Evolutionary conservation across 1,140 invertebrate species (phyloP), one percentile per base, ranked within the genome.

Genomic region (Macrosteles quadrilineatus): DNA sequence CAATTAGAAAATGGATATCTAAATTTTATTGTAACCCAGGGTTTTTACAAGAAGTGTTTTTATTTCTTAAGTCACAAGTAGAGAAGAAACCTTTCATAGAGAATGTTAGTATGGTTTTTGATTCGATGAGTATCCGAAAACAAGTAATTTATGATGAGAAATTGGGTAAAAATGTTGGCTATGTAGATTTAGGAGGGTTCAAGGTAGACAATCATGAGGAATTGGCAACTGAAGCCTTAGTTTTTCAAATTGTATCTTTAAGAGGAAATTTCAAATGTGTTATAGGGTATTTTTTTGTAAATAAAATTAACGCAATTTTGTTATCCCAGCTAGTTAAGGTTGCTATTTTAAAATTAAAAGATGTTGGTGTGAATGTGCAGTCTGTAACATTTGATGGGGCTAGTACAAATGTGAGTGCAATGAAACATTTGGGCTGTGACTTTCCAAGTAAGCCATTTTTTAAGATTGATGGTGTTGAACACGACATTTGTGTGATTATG

Each of bases 241-340:
- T 50, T 21, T 50, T 17, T 21, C 47, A 50, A 50, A 50, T 50
- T 9, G n/a, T 21, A 19, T 50, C 14, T 4, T 19, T 50, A 19
- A 17, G 3, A 4, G 14, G 14, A 6, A 6, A 19, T 50, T 50
- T 50, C n/a, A 50, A 50, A 50, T 50, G 47, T 50, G 47, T 50
- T 19, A n/a, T 50, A 50, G 14, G 21, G n/a, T 50, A 50, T 50
- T 50, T 50, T 4, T 36, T 50, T 50, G n/a, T 50, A 50, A 50
- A 50, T 50, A 50, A 19, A n/a, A 50, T 50, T 21, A n/a, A 21
- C 2, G 14, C 47, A 9, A n/a, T 50, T 17, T 11, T 19, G 2
- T n/a, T 50, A 21, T 50, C 47, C 14, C 32, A 36, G n/a, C 4
- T 50, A 50, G 14, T 19, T 21, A 50, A 17, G 14, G n/a, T 21